Percentiles rank a stretch among this genome's conserved stretches.
Conservation (phyloP, 2,888 invertebrate genomes). For the Sepioteuthis lessoniana region DNA sequence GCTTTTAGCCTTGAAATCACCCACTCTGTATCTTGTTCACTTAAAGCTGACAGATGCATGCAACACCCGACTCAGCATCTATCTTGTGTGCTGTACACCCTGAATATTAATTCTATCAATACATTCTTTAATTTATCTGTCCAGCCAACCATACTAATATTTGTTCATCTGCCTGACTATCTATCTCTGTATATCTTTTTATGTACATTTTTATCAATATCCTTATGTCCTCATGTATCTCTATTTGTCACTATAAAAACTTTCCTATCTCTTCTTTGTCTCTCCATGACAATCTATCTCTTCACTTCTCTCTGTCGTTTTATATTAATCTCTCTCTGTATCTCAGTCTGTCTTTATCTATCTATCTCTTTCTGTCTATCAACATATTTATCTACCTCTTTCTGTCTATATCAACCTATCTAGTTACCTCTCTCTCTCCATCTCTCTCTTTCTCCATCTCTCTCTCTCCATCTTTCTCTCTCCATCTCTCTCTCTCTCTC, state of each 20-base stretch:
- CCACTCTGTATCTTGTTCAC: neutral
- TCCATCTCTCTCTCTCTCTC: neutral
- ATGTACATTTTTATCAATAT: neutral
- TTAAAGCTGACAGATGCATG: neutral
- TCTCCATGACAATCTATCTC: neutral
- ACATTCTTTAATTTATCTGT: neutral
- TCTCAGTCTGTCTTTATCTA: neutral
- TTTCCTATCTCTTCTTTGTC: neutral
- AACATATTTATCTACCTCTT: neutral
- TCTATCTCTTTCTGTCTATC: too few species aligned
- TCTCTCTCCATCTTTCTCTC: too few species aligned
- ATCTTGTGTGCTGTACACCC: neutral
- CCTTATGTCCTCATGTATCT: neutral
- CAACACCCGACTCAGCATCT: neutral
- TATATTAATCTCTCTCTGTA: neutral
- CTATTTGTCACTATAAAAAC: neutral
- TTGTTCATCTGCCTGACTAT: neutral
- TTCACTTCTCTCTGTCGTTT: neutral
- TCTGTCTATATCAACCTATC: neutral
- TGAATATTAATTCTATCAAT: neutral
- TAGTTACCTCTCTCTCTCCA: neutral
- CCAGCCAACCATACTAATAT: constrained; percentile 10
- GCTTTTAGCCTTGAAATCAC: constrained; percentile 33
- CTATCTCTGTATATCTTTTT: neutral
- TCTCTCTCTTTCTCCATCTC: too few species aligned